Conservation (phyloP, 2,113 vertebrate species). For the Mus pahari region DNA sequence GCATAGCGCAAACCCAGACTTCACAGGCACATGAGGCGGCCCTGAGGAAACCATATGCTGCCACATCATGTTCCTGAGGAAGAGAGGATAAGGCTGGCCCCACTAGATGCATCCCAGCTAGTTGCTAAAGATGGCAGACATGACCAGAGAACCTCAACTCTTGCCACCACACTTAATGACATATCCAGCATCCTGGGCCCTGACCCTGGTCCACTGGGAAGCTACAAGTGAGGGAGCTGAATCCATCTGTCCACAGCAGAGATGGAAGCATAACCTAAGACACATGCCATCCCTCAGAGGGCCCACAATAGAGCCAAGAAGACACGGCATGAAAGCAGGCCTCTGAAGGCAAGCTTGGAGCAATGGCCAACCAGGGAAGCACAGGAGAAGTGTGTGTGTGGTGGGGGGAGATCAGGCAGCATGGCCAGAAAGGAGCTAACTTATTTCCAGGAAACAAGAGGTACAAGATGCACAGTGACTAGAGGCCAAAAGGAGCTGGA, state of each 20-base stretch:
- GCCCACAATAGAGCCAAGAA: not conserved
- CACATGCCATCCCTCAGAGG: not conserved
- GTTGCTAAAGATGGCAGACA: not conserved
- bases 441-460: not conserved
- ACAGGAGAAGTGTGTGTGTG: not conserved
- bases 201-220: fast-evolving
- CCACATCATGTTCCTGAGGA: not conserved
- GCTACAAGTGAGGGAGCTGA: not conserved
- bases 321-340: not conserved
- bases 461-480: not conserved
- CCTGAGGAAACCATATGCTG: not conserved
- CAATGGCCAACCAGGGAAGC: not conserved
- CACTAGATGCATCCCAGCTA: too few species aligned
- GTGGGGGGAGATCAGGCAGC: too few species aligned
- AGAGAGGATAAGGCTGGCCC: not conserved
- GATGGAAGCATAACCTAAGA: not conserved
- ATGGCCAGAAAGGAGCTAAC: not conserved
- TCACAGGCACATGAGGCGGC: not conserved
- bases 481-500: not conserved
- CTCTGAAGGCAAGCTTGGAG: not conserved
- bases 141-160: not conserved
- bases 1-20: not conserved
- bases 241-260: not conserved
- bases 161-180: fast-evolving
- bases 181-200: not conserved